Evolutionary conservation across 2,113 vertebrate genomes (phyloP).

Genomic region (Neoarius graeffei): DNA sequence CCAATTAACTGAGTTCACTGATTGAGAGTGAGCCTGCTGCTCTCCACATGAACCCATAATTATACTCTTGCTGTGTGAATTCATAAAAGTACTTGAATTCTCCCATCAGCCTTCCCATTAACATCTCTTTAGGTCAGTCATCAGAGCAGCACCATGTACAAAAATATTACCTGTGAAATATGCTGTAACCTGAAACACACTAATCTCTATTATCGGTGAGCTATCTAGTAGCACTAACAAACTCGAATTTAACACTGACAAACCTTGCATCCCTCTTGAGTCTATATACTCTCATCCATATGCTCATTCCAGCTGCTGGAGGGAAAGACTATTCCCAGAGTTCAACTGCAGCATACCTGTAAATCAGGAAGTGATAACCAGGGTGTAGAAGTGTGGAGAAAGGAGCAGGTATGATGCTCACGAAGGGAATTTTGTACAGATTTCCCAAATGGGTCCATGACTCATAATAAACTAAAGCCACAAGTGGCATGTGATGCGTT

Average conservation of each 20-base stretch:
- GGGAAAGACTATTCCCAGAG: constrained; percentile 52
- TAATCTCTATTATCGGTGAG: constrained; percentile 40
- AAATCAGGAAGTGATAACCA: constrained; percentile 37
- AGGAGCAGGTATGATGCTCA: neutral
- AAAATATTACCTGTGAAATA: constrained; percentile 38
- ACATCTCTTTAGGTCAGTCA: constrained; percentile 45
- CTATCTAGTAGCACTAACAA: constrained; percentile 15
- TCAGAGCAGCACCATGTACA: constrained; percentile 30
- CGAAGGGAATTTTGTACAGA: neutral
- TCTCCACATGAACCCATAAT: constrained; percentile 16
- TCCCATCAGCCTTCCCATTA: constrained; percentile 43
- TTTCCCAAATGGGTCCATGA: neutral
- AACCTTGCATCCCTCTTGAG: constrained; percentile 38
- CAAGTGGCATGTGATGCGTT: neutral
- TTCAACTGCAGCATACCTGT: constrained; percentile 41
- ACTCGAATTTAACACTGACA: constrained; percentile 43
- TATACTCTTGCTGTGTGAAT: constrained; percentile 21
- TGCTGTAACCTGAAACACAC: constrained; percentile 5
- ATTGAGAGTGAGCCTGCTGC: constrained; percentile 16
- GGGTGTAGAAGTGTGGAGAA: constrained; percentile 1
- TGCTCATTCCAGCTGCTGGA: constrained; percentile 69
- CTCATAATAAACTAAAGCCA: neutral
- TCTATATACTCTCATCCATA: constrained; percentile 57
- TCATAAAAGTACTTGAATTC: constrained; percentile 32
- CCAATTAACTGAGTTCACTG: constrained; percentile 21